These are phyloP conservation scores for Patiria miniata DNA, from an alignment of 35 echinoderm and acorn worm genomes.

Conservation along the genomic window DNA sequence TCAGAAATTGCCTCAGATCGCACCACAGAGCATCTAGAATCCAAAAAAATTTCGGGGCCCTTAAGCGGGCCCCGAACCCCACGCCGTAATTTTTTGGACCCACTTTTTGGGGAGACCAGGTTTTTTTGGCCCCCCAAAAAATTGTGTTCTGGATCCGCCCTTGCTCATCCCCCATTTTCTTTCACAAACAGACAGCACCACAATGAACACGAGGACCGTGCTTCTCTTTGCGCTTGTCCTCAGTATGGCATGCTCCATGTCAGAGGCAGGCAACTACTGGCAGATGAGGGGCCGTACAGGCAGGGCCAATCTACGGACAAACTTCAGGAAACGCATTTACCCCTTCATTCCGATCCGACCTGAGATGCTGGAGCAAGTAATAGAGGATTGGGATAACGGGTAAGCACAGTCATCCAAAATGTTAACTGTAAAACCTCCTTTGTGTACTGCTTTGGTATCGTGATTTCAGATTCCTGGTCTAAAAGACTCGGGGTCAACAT, in stretches of 20 bases:
- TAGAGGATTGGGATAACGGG: constrained; percentile 13
- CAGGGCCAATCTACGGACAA: not conserved
- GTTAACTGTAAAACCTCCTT: not conserved
- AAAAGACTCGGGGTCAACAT: not conserved
- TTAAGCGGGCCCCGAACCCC: too few relatives aligned
- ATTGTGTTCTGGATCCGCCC: not conserved
- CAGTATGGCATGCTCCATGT: constrained; percentile 2
- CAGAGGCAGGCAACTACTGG: constrained; percentile 47
- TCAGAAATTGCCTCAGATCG: too few relatives aligned
- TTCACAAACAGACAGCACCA: not conserved
- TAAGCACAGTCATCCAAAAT: not conserved
- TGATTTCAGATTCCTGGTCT: not conserved
- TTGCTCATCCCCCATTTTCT: not conserved
- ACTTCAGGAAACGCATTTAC: constrained; percentile 29
- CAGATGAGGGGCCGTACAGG: constrained; percentile 11
- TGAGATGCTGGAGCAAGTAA: not conserved
- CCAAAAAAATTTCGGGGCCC: too few relatives aligned
- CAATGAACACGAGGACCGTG: constrained; percentile 26
- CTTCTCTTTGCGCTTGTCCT: constrained; percentile 14
- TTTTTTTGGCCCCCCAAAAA: too few relatives aligned
- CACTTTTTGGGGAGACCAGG: too few relatives aligned
- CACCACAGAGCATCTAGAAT: too few relatives aligned
- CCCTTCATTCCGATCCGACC: not conserved
- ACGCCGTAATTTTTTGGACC: too few relatives aligned
- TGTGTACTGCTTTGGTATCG: not conserved